A percentile compares a stretch with the other conserved stretches of the same genome.
Conservation (phyloP, 2,888 invertebrate genomes). For the Tinea pellionella region DNA sequence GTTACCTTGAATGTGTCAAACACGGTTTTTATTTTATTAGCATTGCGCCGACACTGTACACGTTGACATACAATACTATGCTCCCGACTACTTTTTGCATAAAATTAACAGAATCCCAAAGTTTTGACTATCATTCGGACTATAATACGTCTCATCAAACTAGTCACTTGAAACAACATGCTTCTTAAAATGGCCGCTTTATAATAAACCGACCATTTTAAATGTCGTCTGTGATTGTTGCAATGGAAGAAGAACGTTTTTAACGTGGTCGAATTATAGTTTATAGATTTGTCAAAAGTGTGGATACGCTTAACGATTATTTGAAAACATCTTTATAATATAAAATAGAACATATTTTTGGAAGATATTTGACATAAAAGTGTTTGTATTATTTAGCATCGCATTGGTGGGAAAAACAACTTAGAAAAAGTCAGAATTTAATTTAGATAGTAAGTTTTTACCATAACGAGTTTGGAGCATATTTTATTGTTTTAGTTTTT, state of each 20-base stretch:
- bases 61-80: slow-evolving; percentile 1
- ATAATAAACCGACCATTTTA: neutral
- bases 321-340: too few species aligned
- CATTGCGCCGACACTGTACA: neutral
- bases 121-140: neutral
- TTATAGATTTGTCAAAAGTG: neutral
- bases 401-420: too few species aligned
- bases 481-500: neutral
- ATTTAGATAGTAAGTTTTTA: neutral
- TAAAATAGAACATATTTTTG: neutral
- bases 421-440: neutral
- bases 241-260: neutral
- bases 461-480: neutral
- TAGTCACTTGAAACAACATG: neutral
- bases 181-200: neutral
- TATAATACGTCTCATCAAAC: neutral
- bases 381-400: neutral
- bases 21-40: slow-evolving; percentile 7
- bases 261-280: neutral
- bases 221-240: neutral
- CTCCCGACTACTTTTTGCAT: neutral
- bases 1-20: slow-evolving; percentile 17
- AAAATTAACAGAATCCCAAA: neutral
- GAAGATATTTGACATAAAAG: neutral
- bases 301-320: neutral